Percentiles rank a stretch among this genome's conserved stretches.
phyloP scores from a whole-genome alignment of 2,888 invertebrate genomes.

The Auanema sp. region DNA sequence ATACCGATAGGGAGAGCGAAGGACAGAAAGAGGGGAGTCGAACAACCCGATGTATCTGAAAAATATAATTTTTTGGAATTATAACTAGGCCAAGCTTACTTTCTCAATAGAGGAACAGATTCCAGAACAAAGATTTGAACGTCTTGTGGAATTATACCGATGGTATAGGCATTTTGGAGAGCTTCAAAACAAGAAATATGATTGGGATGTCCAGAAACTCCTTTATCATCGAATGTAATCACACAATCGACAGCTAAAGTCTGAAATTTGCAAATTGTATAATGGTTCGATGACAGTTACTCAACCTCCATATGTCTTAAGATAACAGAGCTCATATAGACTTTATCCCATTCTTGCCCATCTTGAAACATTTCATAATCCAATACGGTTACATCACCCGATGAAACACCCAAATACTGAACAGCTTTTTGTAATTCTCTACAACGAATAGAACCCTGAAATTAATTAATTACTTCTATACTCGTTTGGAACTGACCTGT shows the following conservation, averaged over 20 bases:
- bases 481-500: constrained; percentile 17
- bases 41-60: constrained; percentile 55
- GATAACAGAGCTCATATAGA: constrained; percentile 29
- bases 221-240: constrained; percentile 89
- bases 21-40: constrained; percentile 63
- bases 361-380: constrained; percentile 75
- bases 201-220: constrained; percentile 89
- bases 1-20: constrained; percentile 54
- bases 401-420: constrained; percentile 77
- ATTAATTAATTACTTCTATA: constrained; percentile 6
- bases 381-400: constrained; percentile 75
- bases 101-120: constrained; percentile 63
- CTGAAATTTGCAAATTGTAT: not conserved
- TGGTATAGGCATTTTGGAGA: constrained; percentile 46
- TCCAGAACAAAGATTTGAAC: constrained; percentile 61
- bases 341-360: constrained; percentile 68
- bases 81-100: constrained; percentile 32
- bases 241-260: constrained; percentile 66
- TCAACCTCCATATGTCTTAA: constrained; percentile 37
- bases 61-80: constrained; percentile 1
- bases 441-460: constrained; percentile 72
- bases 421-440: constrained; percentile 83
- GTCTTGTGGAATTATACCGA: constrained; percentile 44
- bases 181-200: constrained; percentile 69
- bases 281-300: not conserved